Conservation (phyloP, 2,113 vertebrate genomes). For the Xiphophorus hellerii region DNA sequence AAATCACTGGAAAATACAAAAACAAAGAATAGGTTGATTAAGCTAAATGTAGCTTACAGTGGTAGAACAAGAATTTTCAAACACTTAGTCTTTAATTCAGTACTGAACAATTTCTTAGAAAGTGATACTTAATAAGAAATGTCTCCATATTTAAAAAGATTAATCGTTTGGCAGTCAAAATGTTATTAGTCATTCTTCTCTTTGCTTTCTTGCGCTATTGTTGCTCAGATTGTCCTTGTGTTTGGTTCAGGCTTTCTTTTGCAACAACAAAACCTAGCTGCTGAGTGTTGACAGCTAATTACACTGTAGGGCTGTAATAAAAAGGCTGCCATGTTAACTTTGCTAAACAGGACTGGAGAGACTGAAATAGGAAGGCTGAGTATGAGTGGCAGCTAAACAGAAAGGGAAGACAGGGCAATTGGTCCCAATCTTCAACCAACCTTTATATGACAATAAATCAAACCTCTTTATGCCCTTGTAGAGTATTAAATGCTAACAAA, state of each 20-base stretch:
- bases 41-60: neutral
- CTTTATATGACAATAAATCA: neutral
- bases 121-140: neutral
- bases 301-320: slow-evolving; percentile 48
- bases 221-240: slow-evolving; percentile 21
- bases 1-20: too few relatives aligned
- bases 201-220: slow-evolving; percentile 20
- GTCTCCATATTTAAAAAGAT: neutral
- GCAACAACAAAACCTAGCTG: slow-evolving; percentile 44
- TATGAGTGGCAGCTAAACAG: slow-evolving; percentile 64
- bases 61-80: neutral
- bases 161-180: neutral
- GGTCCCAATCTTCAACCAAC: slow-evolving; percentile 22
- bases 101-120: neutral
- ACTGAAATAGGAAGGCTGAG: slow-evolving; percentile 30
- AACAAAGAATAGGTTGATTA: too few relatives aligned
- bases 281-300: slow-evolving; percentile 66
- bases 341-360: slow-evolving; percentile 35
- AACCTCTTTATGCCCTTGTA: neutral
- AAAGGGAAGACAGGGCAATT: slow-evolving; percentile 44
- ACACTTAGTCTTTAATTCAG: neutral
- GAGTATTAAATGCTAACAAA: neutral
- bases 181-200: slow-evolving; percentile 18
- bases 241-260: slow-evolving; percentile 10
- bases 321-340: slow-evolving; percentile 59